phyloP scores from a whole-genome alignment of 2,888 invertebrate species.

The Leptopilina syphax region DNA sequence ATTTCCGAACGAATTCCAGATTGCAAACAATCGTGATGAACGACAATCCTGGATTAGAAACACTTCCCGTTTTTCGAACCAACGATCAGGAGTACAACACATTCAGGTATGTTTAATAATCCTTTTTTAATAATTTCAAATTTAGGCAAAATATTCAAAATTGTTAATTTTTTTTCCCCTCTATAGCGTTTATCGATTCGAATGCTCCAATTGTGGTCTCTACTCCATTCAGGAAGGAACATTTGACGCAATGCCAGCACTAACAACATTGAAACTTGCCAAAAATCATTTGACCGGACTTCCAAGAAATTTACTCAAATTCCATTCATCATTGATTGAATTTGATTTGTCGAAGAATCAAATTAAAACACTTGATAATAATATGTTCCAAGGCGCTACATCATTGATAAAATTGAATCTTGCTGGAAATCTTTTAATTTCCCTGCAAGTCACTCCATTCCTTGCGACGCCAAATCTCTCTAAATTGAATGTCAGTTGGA shows the following conservation, averaged over 20 bases:
- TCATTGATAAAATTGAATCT: conserved; percentile 83
- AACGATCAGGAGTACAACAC: conserved; percentile 74
- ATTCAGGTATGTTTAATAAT: conserved; percentile 63
- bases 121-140: background rate
- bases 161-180: conserved; percentile 73
- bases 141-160: background rate
- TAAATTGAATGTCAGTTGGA: conserved; percentile 85
- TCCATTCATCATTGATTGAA: conserved; percentile 81
- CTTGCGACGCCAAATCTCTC: conserved; percentile 81
- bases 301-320: conserved; percentile 70
- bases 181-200: conserved; percentile 82
- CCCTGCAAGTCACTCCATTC: conserved; percentile 84
- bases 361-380: conserved; percentile 80
- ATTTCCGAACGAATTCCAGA: conserved; percentile 84
- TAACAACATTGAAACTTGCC: conserved; percentile 83
- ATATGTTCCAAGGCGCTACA: conserved; percentile 83
- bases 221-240: conserved; percentile 81
- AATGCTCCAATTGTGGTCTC: conserved; percentile 86
- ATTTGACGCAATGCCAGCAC: conserved; percentile 84
- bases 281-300: conserved; percentile 78
- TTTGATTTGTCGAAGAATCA: conserved; percentile 86
- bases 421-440: conserved; percentile 84
- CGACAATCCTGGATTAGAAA: conserved; percentile 83
- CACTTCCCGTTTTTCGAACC: conserved; percentile 84
- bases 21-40: conserved; percentile 85